Conservation (phyloP, 2,888 invertebrate species). For the Synergus laeviventris region DNA sequence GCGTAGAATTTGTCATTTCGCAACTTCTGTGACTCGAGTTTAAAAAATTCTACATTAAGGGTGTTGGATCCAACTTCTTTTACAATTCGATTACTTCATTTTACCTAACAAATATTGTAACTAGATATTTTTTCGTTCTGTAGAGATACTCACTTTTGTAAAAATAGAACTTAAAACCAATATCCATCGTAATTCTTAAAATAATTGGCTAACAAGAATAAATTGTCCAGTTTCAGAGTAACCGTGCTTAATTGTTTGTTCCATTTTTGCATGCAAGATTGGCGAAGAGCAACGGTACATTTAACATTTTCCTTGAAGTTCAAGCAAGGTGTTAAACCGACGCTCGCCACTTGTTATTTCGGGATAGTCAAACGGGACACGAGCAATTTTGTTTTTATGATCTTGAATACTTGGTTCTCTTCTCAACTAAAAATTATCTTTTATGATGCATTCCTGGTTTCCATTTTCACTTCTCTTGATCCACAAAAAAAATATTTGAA, state of each 20-base stretch:
- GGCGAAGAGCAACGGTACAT: constrained; percentile 31
- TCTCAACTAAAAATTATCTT: not conserved
- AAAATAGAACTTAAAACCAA: not conserved
- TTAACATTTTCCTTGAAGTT: constrained; percentile 28
- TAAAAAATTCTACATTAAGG: not conserved
- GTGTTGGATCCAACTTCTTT: not conserved
- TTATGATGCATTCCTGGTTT: not conserved
- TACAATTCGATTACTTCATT: not conserved
- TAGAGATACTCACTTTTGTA: not conserved
- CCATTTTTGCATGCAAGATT: constrained; percentile 37
- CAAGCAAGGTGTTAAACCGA: constrained; percentile 26
- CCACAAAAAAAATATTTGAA: not conserved
- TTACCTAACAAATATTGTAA: not conserved
- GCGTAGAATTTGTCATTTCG: constrained; percentile 31
- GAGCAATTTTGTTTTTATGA: constrained; percentile 32
- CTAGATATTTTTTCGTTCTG: not conserved
- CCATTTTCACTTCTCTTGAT: not conserved
- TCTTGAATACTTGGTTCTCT: not conserved
- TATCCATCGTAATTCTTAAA: not conserved
- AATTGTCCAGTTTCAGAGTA: constrained; percentile 20
- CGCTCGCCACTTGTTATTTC: constrained; percentile 27
- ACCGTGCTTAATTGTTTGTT: constrained; percentile 32
- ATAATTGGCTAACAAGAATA: constrained; percentile 1
- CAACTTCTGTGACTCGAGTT: not conserved
- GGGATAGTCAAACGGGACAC: constrained; percentile 20